Percentiles rank a stretch among this genome's conserved stretches.
These are phyloP conservation scores for Cotesia chilonis DNA, from an alignment of 1,140 invertebrate genomes.

Conservation along the genomic window DNA sequence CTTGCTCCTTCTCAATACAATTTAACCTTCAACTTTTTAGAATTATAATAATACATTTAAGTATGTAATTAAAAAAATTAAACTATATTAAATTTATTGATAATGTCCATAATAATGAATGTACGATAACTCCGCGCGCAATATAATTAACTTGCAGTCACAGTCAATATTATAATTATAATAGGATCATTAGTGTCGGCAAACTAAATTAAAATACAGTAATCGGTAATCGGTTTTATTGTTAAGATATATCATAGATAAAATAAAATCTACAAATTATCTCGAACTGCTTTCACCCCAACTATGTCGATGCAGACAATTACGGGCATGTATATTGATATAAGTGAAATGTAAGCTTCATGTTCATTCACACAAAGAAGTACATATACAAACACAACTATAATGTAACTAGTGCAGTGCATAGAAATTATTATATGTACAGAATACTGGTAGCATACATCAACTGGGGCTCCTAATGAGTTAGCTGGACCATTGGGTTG, in stretches of 20 bases:
- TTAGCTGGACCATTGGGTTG: conserved; percentile 44
- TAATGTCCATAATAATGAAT: too few relatives aligned
- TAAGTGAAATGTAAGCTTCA: conserved; percentile 36
- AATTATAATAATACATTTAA: background rate
- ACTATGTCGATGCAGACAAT: background rate
- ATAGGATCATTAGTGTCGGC: too few relatives aligned
- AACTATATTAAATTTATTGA: too few relatives aligned
- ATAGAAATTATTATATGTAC: too few relatives aligned
- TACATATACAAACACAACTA: conserved; percentile 1
- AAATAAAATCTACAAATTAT: conserved; percentile 20
- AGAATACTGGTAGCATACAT: conserved; percentile 18
- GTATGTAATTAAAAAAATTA: background rate
- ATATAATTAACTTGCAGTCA: too few relatives aligned
- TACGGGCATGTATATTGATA: background rate
- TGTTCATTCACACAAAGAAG: conserved; percentile 36
- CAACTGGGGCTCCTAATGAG: conserved; percentile 52
- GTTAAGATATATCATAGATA: background rate
- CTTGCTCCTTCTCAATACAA: background rate
- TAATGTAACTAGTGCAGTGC: too few relatives aligned
- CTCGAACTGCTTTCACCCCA: conserved; percentile 6
- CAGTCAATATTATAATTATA: too few relatives aligned
- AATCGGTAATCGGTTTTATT: background rate
- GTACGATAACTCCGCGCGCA: too few relatives aligned
- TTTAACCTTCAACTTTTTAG: background rate
- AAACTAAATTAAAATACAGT: background rate